Base-by-base conservation (phyloP, 2,888 invertebrate genomes). In the Iselma pallidipennis region DNA sequence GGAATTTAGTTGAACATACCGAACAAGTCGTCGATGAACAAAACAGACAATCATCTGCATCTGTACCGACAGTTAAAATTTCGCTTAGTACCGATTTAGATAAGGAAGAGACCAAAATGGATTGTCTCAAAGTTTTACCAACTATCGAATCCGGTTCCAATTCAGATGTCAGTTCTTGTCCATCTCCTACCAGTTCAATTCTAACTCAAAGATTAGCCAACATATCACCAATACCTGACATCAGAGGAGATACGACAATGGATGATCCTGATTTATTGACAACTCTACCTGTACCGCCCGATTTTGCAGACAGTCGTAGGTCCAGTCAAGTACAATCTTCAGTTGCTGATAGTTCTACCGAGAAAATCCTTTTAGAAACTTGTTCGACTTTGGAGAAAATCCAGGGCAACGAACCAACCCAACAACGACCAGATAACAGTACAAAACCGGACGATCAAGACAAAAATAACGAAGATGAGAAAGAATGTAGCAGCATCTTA, bases 281-380 rank as follows among this genome's bases (percentile, higher is more conserved):
- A 62, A 83, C 86, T 61, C 82, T 93, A 66, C 93, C 93, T 1
- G 92, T 88, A 49, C 94, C 94, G 6, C 87, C 88, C 28, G 91
- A 91, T 72, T 94, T 94, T 80, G 94, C 94, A 2, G 94, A 94
- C 74, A 90, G 91, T 66, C 85, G 92, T 42, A 86, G 92, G 12
- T 88, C 89, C 9, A 86, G 86, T 14, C 89, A 80, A 65, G 77
- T 79, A 49, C 79, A 80, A 63, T 73, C 60, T 14, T 4, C 45
- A 21, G 10, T 54, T 74, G 80, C 68, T 77, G 68, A 70, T 53
- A 55, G 59, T 50, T 64, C 72, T n/a, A 68, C 76, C 0, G 78
- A 77, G 42, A 75, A 73, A 62, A 74, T 78, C 37, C 72, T 79
- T 2, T 63, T 68, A 12, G 77, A 77, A 66, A 79, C 80, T 14